A percentile compares a stretch with the other conserved stretches of the same genome.
These are phyloP conservation scores for Mormoops blainvillei DNA, from an alignment of 2,113 vertebrate species.

Conservation along the genomic window DNA sequence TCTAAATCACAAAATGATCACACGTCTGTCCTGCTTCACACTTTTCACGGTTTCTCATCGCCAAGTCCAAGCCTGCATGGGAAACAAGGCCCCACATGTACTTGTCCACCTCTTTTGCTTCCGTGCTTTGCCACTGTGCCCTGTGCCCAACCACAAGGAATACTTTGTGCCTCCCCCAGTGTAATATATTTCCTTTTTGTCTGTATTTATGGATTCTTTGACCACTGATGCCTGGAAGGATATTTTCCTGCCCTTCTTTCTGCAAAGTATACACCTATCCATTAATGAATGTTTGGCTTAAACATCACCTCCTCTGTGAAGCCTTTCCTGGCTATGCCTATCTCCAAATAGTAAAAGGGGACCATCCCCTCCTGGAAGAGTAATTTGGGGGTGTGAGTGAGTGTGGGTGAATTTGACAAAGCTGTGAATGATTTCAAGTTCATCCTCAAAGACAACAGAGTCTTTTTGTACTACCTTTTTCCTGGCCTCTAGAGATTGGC, in stretches of 20 bases:
- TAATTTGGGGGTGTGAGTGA: background rate
- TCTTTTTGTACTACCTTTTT: background rate
- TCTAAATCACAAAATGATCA: background rate
- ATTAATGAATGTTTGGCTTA: background rate
- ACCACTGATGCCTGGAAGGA: background rate
- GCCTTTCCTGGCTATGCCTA: background rate
- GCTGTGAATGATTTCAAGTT: background rate
- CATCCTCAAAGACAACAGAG: background rate
- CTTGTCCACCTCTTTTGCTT: background rate
- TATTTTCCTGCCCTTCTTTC: background rate
- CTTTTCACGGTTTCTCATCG: background rate
- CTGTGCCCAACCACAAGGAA: background rate
- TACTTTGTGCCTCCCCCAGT: background rate
- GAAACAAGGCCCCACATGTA: background rate
- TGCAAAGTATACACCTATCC: background rate
- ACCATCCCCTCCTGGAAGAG: background rate
- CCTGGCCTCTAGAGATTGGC: background rate
- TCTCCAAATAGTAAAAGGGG: background rate
- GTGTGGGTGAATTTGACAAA: background rate
- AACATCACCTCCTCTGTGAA: background rate
- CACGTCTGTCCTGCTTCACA: background rate
- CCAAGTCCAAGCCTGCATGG: background rate
- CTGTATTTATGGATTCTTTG: background rate
- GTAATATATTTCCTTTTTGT: background rate
- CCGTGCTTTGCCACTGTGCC: background rate